These are phyloP conservation scores for Carassius gibelio DNA, from an alignment of 2,113 vertebrate genomes.

Conservation along the genomic window DNA sequence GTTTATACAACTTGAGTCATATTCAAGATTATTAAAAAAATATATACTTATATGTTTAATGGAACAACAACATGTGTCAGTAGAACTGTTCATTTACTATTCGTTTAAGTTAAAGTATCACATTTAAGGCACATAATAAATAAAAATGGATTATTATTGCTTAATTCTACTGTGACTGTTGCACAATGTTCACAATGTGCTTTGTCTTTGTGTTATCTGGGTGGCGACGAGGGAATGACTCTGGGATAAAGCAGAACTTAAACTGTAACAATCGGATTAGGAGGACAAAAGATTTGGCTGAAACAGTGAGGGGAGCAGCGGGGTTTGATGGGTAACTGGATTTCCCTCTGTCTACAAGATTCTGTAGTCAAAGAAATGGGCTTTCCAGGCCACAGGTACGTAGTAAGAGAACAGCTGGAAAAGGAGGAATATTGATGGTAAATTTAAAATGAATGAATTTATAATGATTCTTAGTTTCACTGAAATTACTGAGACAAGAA, in stretches of 20 bases:
- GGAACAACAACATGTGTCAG: too few relatives aligned
- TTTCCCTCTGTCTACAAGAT: slow-evolving; percentile 25
- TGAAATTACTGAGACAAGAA: slow-evolving; percentile 13
- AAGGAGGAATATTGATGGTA: background rate
- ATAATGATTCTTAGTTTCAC: background rate
- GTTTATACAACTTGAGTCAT: too few relatives aligned
- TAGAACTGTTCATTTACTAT: too few relatives aligned
- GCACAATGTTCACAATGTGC: background rate
- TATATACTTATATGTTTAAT: too few relatives aligned
- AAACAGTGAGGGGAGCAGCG: background rate
- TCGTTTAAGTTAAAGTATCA: background rate
- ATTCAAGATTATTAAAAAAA: too few relatives aligned
- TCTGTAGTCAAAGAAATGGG: slow-evolving; percentile 10
- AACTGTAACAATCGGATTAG: slow-evolving; percentile 44
- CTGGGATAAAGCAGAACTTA: slow-evolving; percentile 21
- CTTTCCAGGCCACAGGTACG: background rate
- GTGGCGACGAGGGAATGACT: background rate
- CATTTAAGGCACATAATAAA: background rate
- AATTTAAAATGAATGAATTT: background rate
- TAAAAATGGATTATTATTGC: background rate
- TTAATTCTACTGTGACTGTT: background rate
- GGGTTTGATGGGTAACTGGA: slow-evolving; percentile 41
- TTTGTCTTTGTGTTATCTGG: background rate
- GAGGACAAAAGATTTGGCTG: slow-evolving; percentile 36
- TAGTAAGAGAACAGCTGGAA: background rate